Evolutionary conservation across 2,113 vertebrate species (phyloP), one percentile per base, ranked within the genome.

Genomic region (Catharus fuscescens): DNA sequence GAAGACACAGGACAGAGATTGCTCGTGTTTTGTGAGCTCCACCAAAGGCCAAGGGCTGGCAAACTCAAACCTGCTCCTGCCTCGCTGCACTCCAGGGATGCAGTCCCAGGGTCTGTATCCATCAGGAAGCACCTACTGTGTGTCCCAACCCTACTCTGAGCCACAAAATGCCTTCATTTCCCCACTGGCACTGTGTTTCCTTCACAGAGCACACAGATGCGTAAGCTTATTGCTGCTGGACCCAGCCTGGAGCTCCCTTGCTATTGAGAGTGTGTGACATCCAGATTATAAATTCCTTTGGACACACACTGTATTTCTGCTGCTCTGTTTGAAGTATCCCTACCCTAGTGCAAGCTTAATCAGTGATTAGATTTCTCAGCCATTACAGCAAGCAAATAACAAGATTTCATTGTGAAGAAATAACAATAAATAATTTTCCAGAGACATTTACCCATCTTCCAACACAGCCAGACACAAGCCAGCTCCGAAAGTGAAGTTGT

Each of bases 91-190:
- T 61, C 47, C 74, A 48, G 72, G 45, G 48, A 29, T 66, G 40
- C 13, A 20, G 36, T 32, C 65, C 67, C 67, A 76, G 50, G 80
- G 18, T 1, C 16, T 86, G 23, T 2, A 1, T 18, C 66, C 29
- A 9, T 25, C 0, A 0, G 24, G 29, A 18, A 73, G 23, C 32
- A 61, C 19, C 56, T 20, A 5, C 5, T n/a, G 11, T 2, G 18
- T 19, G 5, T 44, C 12, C 34, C 32, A 64, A 2, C 3, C 15
- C 21, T 12, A 9, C 18, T 20, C 0, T 14, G 32, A 80, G 29
- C 32, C 5, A 6, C 18, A 70, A 36, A 86, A 57, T 29, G 9
- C 24, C 40, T 62, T 65, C 4, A 1, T 64, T 67, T 73, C 48
- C 53, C 61, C 40, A 14, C 28, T 48, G 40, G 4, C 23, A 66